Evolutionary conservation across 2,888 invertebrate species (phyloP).

Genomic region (Eristalis pertinax): DNA sequence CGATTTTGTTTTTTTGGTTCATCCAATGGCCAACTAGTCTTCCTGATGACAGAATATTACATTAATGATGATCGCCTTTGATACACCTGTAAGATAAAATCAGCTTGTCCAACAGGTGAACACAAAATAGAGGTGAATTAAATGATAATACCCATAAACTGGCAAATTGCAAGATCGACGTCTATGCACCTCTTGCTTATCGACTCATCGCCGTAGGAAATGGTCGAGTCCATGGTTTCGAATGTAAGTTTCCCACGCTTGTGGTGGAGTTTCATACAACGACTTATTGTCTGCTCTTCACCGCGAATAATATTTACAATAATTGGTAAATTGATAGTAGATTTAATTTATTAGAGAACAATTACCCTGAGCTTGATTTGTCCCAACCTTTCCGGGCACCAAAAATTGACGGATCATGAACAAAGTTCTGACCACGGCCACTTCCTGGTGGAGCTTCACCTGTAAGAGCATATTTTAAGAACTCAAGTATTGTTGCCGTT

Average conservation of each 20-base stretch:
- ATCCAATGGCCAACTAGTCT: conserved; percentile 96
- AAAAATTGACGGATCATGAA: conserved; percentile 93
- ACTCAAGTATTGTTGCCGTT: conserved; percentile 99
- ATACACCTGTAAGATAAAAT: conserved; percentile 84
- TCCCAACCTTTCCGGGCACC: conserved; percentile 78
- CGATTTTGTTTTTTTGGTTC: conserved; percentile 97
- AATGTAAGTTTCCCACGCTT: conserved; percentile 84
- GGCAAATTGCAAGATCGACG: conserved; percentile 88
- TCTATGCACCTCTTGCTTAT: conserved; percentile 88
- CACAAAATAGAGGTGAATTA: neutral
- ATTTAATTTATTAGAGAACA: too few relatives aligned
- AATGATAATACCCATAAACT: conserved; percentile 81
- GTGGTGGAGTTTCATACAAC: conserved; percentile 86
- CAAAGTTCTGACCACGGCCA: conserved; percentile 89
- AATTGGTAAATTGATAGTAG: neutral
- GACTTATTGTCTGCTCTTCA: conserved; percentile 85
- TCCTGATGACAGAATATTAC: conserved; percentile 99
- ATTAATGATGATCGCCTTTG: conserved; percentile 95
- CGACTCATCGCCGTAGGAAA: conserved; percentile 84
- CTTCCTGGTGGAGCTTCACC: conserved; percentile 95
- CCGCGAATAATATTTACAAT: conserved; percentile 81
- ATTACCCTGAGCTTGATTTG: conserved; percentile 81
- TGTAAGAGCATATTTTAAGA: conserved; percentile 94
- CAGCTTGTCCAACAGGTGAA: neutral
- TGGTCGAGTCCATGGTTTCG: conserved; percentile 86